Base-by-base conservation (phyloP, 1,140 invertebrate genomes). In the Achatina immaculata region DNA sequence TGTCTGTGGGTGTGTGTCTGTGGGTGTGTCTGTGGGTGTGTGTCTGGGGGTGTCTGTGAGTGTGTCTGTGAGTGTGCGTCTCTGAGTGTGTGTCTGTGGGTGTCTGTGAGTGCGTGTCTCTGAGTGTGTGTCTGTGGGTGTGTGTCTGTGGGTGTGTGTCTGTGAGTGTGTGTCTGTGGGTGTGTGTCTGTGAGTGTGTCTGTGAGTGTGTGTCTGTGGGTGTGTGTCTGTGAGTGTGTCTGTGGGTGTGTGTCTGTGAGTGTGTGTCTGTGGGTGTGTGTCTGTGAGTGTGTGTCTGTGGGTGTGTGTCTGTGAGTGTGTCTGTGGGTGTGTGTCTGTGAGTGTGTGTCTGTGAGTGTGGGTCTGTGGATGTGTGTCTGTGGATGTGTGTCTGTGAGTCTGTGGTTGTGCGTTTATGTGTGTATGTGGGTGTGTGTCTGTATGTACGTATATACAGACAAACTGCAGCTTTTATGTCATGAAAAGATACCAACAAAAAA, bases 271-370 rank as follows among this genome's bases (percentile, higher is more conserved):
- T 48, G 45, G 7, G 45, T 48, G 45, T 48, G 45, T 48, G 45
- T 48, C 7, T 48, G 45, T 48, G 45, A 11, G 45, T 48, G 45
- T 48, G 45, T 48, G 45, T 42, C 19, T 51, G n/a, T 42, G 21
- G 6, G 72, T 36, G 40, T 42, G 72, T 16, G 72, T 24, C 16
- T 51, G 1, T 62, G 74, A 31, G 45, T 73, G 16, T 78, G 76
- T 34, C 42, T 42, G 72, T 77, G n/a, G n/a, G n/a, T n/a, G n/a
- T 71, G 38, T 76, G 55, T 28, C n/a, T 58, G 45, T 84, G 73
- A 62, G 38, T 69, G 34, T 55, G 73, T 21, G 21, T 81, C 55
- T 80, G 66, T 0, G 34, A 58, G 4, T 76, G 69, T n/a, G 38
- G 68, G 34, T 38, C 24, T 45, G 62, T 36, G 31, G n/a, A n/a